Conservation (phyloP, 2,888 invertebrate genomes). For the Orthonevra nobilis region DNA sequence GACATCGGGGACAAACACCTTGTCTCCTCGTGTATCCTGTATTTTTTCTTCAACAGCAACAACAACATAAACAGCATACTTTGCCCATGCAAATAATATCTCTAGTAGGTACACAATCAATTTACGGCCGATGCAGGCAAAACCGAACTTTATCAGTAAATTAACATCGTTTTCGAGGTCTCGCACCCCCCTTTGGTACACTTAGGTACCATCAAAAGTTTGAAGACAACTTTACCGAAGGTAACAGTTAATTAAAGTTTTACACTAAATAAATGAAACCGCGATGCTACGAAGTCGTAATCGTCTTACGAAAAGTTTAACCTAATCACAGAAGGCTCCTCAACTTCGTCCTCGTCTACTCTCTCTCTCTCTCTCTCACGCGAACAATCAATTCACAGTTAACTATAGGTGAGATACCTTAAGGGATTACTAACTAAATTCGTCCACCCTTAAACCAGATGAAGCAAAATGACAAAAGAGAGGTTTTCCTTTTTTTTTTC, state of each 20-base stretch:
- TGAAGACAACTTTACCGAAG: constrained; percentile 44
- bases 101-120: constrained; percentile 32
- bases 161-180: constrained; percentile 57
- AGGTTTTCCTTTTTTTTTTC: too few species aligned
- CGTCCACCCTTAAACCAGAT: background rate
- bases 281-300: constrained; percentile 61
- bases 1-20: background rate
- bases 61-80: constrained; percentile 4
- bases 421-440: constrained; percentile 15
- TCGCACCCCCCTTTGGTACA: too few species aligned
- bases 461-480: background rate
- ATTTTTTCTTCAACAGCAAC: background rate
- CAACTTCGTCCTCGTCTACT: background rate
- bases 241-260: constrained; percentile 70
- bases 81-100: constrained; percentile 28
- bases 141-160: constrained; percentile 61
- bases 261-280: constrained; percentile 67
- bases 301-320: constrained; percentile 62
- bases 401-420: constrained; percentile 2
- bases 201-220: constrained; percentile 13
- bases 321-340: background rate
- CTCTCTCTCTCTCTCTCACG: background rate
- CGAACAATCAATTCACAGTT: background rate
- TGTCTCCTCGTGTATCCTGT: background rate
- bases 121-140: constrained; percentile 55